Percentiles rank a stretch among this genome's conserved stretches.
phyloP scores from a whole-genome alignment of 1,140 invertebrate genomes.

The Venustaconcha ellipsiformis region DNA sequence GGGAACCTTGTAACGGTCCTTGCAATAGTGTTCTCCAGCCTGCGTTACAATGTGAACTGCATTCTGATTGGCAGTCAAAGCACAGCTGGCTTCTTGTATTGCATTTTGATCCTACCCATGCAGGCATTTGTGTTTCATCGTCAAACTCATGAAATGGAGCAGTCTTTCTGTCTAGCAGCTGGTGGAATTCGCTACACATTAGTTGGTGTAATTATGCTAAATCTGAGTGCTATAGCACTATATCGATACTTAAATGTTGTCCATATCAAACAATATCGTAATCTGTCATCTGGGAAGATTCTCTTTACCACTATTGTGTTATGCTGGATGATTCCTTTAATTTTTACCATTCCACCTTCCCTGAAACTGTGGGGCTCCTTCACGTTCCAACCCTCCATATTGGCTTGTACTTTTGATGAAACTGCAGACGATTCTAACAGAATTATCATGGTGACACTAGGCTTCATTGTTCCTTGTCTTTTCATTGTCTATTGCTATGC shows the following conservation, averaged over 20 bases:
- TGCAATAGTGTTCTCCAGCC: slow-evolving; percentile 55
- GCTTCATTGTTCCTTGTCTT: slow-evolving; percentile 56
- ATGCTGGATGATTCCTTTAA: slow-evolving; percentile 53
- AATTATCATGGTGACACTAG: slow-evolving; percentile 49
- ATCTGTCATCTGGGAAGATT: slow-evolving; percentile 35
- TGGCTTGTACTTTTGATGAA: slow-evolving; percentile 55
- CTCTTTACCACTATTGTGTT: slow-evolving; percentile 39
- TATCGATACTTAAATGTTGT: slow-evolving; percentile 59
- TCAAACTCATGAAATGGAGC: slow-evolving; percentile 31
- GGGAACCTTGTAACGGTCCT: slow-evolving; percentile 60
- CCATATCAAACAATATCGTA: slow-evolving; percentile 46
- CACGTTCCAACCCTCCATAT: slow-evolving; percentile 46
- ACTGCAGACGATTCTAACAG: slow-evolving; percentile 50
- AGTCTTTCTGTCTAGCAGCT: slow-evolving; percentile 43
- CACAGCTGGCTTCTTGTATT: slow-evolving; percentile 56
- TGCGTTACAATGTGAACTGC: slow-evolving; percentile 58
- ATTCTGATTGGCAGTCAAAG: slow-evolving; percentile 61
- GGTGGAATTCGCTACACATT: slow-evolving; percentile 53
- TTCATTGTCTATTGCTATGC: slow-evolving; percentile 60
- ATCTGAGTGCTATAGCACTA: slow-evolving; percentile 55
- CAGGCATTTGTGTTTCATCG: slow-evolving; percentile 54
- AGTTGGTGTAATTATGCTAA: slow-evolving; percentile 56
- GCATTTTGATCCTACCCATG: slow-evolving; percentile 47
- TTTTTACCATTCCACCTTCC: slow-evolving; percentile 50
- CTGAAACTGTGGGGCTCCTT: slow-evolving; percentile 52